Evolutionary conservation across 1,140 invertebrate genomes (phyloP), one percentile per base, ranked within the genome.

Genomic region (Aphaenogaster floridana): DNA sequence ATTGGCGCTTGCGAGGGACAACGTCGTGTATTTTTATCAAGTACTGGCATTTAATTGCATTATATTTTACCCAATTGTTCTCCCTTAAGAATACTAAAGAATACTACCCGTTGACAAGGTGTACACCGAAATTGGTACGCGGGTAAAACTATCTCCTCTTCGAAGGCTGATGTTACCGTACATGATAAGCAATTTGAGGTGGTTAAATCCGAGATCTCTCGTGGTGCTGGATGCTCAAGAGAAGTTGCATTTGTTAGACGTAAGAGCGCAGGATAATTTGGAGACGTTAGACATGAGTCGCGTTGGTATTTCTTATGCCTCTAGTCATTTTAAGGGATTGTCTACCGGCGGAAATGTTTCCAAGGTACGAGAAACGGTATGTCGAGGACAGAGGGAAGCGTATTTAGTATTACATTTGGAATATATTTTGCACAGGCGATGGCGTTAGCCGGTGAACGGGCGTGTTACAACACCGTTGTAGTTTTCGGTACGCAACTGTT

Each of bases 381-480:
- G 4, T 15, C 9, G 2, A 36, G 1, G 13, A 42, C 13, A 57
- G 36, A 57, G 15, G 8, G 34, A 21, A 63, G 8, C 50, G 34
- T 86, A 52, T 74, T 28, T 74, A 57, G 5, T 21, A 3, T 7
- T 59, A 59, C 11, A 21, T 11, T n/a, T 17, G n/a, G 3, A 5
- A 45, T 59, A 11, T 52, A 72, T 52, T 74, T 72, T 17, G 36
- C 45, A 76, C 39, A 98, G 97, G 98, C 98, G 0, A 96, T 98
- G 84, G 97, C 97, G 7, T 94, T 97, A 81, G 97, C 97, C 61
- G 98, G 98, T 0, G 98, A 98, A 94, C 96, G 97, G 91, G 98
- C 98, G 8, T 99, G 98, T 93, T 99, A 99, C 91, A 99, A 99
- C 91, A 99, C 99, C 21, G 96, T 99, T 28, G 97, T 98, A 79